Base-by-base conservation (phyloP, 2,113 vertebrate genomes). In the Pelvicachromis taeniatus region DNA sequence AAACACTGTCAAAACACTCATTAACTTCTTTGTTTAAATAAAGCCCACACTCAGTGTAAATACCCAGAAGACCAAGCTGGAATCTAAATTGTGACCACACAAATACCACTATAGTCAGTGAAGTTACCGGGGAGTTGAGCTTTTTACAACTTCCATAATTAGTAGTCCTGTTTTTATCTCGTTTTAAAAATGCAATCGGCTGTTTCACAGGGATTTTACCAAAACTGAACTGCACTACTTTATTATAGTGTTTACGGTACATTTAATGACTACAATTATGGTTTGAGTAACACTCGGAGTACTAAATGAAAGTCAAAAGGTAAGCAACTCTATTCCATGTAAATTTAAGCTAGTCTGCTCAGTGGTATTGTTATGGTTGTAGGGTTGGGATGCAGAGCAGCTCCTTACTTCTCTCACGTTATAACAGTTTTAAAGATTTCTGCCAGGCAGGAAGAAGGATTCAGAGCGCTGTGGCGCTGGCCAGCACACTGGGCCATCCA, bases 31-130 rank as follows among this genome's bases (percentile, higher is more conserved):
- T 61, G 48, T 81, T 87, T 81, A 78, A 85, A 83, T 63, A 50
- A 2, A 58, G 88, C 70, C 89, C 91, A 89, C 88, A 86, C 89
- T 88, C 55, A 77, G 75, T 16, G 17, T 86, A 89, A 89, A 89
- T 88, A 84, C 87, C 89, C 89, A 73, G 89, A 88, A 84, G 53
- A 80, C 82, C 31, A 56, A 14, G 16, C 45, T n/a, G 59, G 56
- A 83, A 84, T 85, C 80, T 54, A 70, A 81, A 88, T 7, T 33
- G 77, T 35, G 55, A 86, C 83, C 29, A 29, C 14, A 81, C 11
- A 40, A 78, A 79, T 50, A 50, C 29, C 26, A 40, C 11, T 80
- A 61, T 7, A 70, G 80, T 77, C 52, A 68, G 9, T 38, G n/a
- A 70, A 52, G 73, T 73, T 45, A 31, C 13, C 35, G 23, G 10